phyloP scores from a whole-genome alignment of 1,140 invertebrate species.

The Drosophila murphyi region DNA sequence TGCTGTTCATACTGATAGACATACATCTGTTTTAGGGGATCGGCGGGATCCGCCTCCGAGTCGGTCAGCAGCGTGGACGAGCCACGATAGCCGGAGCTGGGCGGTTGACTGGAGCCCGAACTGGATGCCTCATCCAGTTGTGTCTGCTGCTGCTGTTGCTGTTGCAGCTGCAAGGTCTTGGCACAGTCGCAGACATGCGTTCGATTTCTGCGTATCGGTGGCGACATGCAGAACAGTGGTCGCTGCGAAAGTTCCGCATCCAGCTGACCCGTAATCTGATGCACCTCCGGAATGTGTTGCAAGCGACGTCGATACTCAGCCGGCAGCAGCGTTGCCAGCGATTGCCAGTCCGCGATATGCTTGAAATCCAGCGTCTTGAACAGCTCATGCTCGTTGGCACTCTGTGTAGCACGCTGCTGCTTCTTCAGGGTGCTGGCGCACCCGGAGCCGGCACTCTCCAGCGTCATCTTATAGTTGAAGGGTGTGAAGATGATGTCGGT shows the following conservation, averaged over 20 bases:
- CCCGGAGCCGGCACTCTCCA: slow-evolving; percentile 52
- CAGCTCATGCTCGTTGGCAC: slow-evolving; percentile 89
- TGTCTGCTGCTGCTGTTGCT: slow-evolving; percentile 57
- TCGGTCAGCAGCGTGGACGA: slow-evolving; percentile 93
- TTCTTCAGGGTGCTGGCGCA: slow-evolving; percentile 64
- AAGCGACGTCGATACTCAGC: slow-evolving; percentile 90
- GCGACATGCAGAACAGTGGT: slow-evolving; percentile 88
- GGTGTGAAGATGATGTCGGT: slow-evolving; percentile 88
- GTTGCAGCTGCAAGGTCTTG: slow-evolving; percentile 79
- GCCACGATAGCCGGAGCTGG: slow-evolving; percentile 93
- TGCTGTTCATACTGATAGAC: slow-evolving; percentile 92
- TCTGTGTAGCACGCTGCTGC: slow-evolving; percentile 89
- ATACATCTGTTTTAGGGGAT: slow-evolving; percentile 86
- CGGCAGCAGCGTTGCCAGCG: slow-evolving; percentile 93
- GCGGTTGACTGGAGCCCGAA: slow-evolving; percentile 91
- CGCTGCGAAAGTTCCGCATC: slow-evolving; percentile 86
- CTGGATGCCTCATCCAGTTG: slow-evolving; percentile 85
- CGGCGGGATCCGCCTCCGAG: slow-evolving; percentile 87
- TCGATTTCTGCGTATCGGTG: slow-evolving; percentile 86
- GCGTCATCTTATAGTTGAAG: slow-evolving; percentile 83
- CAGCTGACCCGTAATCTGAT: slow-evolving; percentile 75
- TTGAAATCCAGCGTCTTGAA: slow-evolving; percentile 91
- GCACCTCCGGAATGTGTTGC: slow-evolving; percentile 90
- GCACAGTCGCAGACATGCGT: slow-evolving; percentile 87
- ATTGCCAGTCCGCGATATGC: slow-evolving; percentile 96